Evolutionary conservation across 2,888 invertebrate genomes (phyloP).

Genomic region (Apotomis capreana): DNA sequence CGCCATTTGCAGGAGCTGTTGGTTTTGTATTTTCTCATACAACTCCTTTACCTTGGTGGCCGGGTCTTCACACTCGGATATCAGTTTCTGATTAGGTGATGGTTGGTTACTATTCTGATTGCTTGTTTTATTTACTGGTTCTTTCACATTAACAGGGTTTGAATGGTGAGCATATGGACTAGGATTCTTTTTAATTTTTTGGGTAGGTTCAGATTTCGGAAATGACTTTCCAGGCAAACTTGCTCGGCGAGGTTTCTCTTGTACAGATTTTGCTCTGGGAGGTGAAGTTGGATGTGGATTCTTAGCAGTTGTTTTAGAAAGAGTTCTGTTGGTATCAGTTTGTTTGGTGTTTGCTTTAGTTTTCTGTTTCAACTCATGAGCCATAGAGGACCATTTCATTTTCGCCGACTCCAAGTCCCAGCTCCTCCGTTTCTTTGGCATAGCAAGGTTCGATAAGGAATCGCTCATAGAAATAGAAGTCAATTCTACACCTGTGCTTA

Average conservation of each 20-base stretch:
- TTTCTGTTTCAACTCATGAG: slow-evolving; percentile 66
- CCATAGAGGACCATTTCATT: slow-evolving; percentile 80
- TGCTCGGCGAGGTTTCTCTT: slow-evolving; percentile 52
- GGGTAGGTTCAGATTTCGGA: slow-evolving; percentile 60
- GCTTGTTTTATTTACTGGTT: slow-evolving; percentile 44
- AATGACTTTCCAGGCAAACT: slow-evolving; percentile 50
- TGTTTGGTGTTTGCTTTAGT: slow-evolving; percentile 43
- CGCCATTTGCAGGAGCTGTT: slow-evolving; percentile 86
- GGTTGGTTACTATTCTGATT: slow-evolving; percentile 32
- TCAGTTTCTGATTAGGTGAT: slow-evolving; percentile 42
- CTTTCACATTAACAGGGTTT: slow-evolving; percentile 52
- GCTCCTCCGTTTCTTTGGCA: slow-evolving; percentile 71
- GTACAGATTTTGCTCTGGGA: slow-evolving; percentile 53
- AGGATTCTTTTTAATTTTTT: slow-evolving; percentile 50
- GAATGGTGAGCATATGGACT: slow-evolving; percentile 55
- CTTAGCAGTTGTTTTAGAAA: slow-evolving; percentile 47
- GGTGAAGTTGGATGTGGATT: slow-evolving; percentile 49
- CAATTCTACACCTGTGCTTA: slow-evolving; percentile 75
- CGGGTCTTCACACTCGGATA: slow-evolving; percentile 66
- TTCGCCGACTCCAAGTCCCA: slow-evolving; percentile 79
- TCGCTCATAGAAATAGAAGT: slow-evolving; percentile 81
- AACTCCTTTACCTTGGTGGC: slow-evolving; percentile 70
- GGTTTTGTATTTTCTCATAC: slow-evolving; percentile 83
- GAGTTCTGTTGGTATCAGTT: slow-evolving; percentile 37
- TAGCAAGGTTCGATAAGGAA: slow-evolving; percentile 67